Evolutionary conservation across 2,797 vertebrate genomes (phyloP).

Genomic region (Sarcophilus harrisii): DNA sequence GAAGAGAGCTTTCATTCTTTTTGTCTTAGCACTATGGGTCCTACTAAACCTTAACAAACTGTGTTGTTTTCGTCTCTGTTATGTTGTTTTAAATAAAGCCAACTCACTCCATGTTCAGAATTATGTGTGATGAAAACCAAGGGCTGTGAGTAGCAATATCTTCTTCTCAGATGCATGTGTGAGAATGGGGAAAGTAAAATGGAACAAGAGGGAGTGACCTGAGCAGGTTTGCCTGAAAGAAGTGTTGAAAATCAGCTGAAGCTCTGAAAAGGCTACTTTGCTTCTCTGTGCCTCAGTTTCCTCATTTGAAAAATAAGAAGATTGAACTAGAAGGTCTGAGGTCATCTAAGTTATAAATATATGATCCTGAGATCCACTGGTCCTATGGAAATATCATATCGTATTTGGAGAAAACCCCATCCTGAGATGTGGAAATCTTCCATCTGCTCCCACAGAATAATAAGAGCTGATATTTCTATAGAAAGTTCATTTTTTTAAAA

Average conservation of each 20-base stretch:
- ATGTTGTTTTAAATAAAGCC: constrained; percentile 21
- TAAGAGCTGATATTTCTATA: neutral
- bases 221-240: neutral
- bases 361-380: neutral
- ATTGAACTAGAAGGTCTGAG: neutral
- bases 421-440: neutral
- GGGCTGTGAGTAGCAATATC: neutral
- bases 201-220: too few relatives aligned
- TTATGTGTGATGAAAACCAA: constrained; percentile 20
- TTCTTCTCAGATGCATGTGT: neutral
- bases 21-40: constrained; percentile 25
- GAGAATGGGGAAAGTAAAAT: neutral
- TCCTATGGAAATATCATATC: neutral
- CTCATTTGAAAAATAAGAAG: neutral
- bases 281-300: neutral
- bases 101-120: constrained; percentile 29
- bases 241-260: constrained; percentile 30
- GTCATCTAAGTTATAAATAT: neutral
- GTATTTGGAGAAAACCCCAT: neutral
- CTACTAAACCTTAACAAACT: constrained; percentile 18
- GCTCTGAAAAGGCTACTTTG: neutral
- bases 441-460: neutral
- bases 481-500: neutral
- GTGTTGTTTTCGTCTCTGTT: neutral
- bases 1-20: constrained; percentile 45